Evolutionary conservation across 2,888 invertebrate species (phyloP).

Genomic region (Pardosa pseudoannulata): DNA sequence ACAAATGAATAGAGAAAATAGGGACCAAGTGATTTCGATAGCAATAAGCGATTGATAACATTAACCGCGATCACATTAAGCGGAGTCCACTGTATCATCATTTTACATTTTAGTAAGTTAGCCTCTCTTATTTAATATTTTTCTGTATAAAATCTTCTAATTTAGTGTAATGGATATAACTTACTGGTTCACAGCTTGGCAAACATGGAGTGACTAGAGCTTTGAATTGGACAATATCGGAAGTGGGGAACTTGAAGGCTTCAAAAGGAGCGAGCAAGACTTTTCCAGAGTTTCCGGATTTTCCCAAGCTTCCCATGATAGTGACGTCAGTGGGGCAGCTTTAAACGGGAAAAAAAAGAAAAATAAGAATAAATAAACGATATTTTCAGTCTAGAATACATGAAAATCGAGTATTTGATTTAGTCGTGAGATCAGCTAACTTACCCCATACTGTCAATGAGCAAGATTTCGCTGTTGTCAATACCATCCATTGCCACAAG

Average conservation of each 20-base stretch:
- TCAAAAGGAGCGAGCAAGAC: slow-evolving; percentile 93
- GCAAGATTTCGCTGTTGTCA: slow-evolving; percentile 92
- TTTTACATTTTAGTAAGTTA: no score
- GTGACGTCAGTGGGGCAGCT: slow-evolving; percentile 92
- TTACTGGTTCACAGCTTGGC: slow-evolving; percentile 92
- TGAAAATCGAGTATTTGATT: not conserved
- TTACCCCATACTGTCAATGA: slow-evolving; percentile 89
- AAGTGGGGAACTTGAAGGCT: slow-evolving; percentile 97
- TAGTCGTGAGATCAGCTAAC: slow-evolving; percentile 2
- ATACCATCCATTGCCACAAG: slow-evolving; percentile 95
- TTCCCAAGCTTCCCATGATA: slow-evolving; percentile 94
- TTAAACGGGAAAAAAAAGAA: slow-evolving; percentile 1
- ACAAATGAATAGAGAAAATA: no score
- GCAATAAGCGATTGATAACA: no score
- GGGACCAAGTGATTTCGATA: no score
- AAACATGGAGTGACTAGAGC: slow-evolving; percentile 96
- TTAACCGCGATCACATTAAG: no score
- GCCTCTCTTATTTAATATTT: no score
- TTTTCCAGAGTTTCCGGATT: slow-evolving; percentile 82
- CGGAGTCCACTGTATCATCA: no score
- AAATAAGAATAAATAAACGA: no score
- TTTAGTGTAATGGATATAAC: not conserved
- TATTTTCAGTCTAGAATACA: not conserved
- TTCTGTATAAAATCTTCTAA: no score
- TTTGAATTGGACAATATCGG: slow-evolving; percentile 95